A percentile compares a stretch with the other conserved stretches of the same genome.
Evolutionary conservation across 2,113 vertebrate species (phyloP).

Genomic region (Turdus rufiventris): DNA sequence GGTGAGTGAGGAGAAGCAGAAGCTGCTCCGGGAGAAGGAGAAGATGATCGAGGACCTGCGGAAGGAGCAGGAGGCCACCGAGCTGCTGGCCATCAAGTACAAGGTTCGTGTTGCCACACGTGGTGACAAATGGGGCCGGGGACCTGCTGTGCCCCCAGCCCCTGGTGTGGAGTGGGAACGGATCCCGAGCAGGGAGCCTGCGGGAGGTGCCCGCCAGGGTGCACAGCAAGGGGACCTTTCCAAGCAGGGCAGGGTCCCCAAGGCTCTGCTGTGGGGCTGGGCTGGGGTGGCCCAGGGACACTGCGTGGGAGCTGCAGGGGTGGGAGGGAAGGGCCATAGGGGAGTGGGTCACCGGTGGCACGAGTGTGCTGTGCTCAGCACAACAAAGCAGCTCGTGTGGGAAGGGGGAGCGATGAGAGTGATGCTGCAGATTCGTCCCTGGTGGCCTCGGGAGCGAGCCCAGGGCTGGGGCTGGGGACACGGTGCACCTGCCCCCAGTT

Average conservation of each 20-base stretch:
- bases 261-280: neutral
- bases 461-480: neutral
- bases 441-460: neutral
- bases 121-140: rapidly evolving
- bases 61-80: conserved; percentile 91
- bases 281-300: neutral
- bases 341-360: neutral
- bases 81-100: conserved; percentile 91
- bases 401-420: neutral
- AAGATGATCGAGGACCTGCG: conserved; percentile 93
- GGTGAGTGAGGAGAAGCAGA: conserved; percentile 91
- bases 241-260: neutral
- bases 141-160: neutral
- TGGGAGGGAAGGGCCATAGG: rapidly evolving
- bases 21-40: conserved; percentile 93
- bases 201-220: neutral
- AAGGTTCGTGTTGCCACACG: conserved; percentile 74
- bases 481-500: neutral
- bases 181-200: neutral
- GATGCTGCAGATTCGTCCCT: neutral
- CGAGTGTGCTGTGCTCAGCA: neutral
- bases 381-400: neutral
- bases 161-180: rapidly evolving
- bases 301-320: rapidly evolving
- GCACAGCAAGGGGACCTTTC: neutral